Base-by-base conservation (phyloP, 1,140 invertebrate genomes). In the Sminthurides bifidus region DNA sequence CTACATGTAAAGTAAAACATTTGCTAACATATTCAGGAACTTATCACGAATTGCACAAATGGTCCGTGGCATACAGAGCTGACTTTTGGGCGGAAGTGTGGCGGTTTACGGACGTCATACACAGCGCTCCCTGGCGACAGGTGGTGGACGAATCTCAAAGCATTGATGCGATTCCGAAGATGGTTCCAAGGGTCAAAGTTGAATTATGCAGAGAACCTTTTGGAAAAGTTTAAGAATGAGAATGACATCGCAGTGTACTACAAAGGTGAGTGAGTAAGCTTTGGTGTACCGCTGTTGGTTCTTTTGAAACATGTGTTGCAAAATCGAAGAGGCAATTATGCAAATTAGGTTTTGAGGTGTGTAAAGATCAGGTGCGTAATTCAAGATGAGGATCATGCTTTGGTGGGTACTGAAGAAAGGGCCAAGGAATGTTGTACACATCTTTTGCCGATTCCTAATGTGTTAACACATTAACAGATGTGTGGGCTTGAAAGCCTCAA, bases 201-300 rank as follows among this genome's bases (percentile, higher is more conserved):
- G 6, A 66, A 66, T 35, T 66, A 54, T 52, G 60, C 65, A 3
- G 61, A 64, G 43, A 64, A 66, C 56, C 38, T 66, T 14, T 45
- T 66, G 33, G 59, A 64, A 51, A 60, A 58, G 29, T 49, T 56
- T n/a, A 53, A 57, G 27, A 24, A 59, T 31, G 49, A 63, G 49
- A 33, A 51, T 3, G 56, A 56, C n/a, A 52, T 58, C 17, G 65
- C 65, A 6, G 53, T 66, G 17, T 60, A 58, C 27, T 65, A 56
- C 55, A 60, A 60, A 63, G 62, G 62, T 65, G 60, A 38, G 15
- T 43, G 27, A 10, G 23, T 35, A 56, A 49, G 10, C 19, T 44
- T 40, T 12, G 14, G 40, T 10, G 6, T 48, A 48, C 30, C 41
- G 24, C n/a, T 14, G 6, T 15, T 10, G 21, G n/a, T 14, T 43